These are phyloP conservation scores for Opisthograptis luteolata DNA, from an alignment of 2,888 invertebrate species.

Conservation along the genomic window DNA sequence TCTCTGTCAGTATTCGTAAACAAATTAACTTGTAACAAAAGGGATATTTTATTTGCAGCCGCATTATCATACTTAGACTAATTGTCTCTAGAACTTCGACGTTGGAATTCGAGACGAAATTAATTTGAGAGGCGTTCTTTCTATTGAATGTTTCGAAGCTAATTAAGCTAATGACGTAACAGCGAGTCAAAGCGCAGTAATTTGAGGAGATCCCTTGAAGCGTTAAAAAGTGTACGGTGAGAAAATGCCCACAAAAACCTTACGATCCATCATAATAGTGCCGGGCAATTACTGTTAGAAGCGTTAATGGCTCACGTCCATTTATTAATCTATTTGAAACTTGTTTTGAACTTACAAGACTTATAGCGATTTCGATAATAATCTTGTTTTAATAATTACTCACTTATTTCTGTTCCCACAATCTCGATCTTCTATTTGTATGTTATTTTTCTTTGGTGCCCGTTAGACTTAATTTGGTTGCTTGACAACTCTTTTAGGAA, in stretches of 20 bases:
- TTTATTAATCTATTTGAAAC: constrained; percentile 76
- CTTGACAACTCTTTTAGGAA: constrained; percentile 74
- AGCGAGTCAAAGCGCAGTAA: constrained; percentile 50
- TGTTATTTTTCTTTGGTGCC: constrained; percentile 68
- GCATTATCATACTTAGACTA: constrained; percentile 47
- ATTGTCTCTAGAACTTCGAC: constrained; percentile 38
- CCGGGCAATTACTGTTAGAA: constrained; percentile 78
- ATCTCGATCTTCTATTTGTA: constrained; percentile 80
- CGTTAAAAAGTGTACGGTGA: constrained; percentile 68
- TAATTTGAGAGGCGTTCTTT: constrained; percentile 30
- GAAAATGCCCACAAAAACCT: constrained; percentile 74
- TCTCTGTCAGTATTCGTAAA: constrained; percentile 70
- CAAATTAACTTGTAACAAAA: constrained; percentile 70
- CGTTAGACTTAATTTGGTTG: constrained; percentile 72
- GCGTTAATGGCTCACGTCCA: constrained; percentile 79
- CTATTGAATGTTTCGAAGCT: constrained; percentile 50
- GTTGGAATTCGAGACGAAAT: constrained; percentile 22
- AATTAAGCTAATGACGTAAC: constrained; percentile 62
- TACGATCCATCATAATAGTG: constrained; percentile 82
- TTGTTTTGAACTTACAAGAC: constrained; percentile 75
- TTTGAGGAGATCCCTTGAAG: constrained; percentile 68
- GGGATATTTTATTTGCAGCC: constrained; percentile 56
- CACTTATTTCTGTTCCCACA: constrained; percentile 75
- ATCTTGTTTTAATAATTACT: constrained; percentile 83
- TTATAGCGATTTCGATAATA: constrained; percentile 79